A percentile compares a stretch with the other conserved stretches of the same genome.
Conservation (phyloP, 2,797 vertebrate species). For the Channa striata region DNA sequence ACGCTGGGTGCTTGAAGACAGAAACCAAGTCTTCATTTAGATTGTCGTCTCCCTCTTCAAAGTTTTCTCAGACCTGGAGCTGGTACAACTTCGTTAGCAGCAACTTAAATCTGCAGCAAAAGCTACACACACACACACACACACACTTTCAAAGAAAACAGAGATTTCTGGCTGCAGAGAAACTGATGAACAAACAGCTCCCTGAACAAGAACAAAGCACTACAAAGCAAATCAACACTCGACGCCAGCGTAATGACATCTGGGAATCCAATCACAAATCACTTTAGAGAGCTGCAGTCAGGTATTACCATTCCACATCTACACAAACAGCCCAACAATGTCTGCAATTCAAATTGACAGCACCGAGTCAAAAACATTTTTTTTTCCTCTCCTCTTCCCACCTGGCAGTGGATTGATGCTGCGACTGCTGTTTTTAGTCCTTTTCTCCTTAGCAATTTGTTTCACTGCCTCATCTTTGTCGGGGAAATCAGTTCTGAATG, state of each 20-base stretch:
- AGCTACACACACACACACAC: background rate
- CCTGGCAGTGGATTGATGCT: constrained; percentile 32
- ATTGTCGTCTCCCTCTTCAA: constrained; percentile 22
- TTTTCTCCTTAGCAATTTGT: constrained; percentile 25
- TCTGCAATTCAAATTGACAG: constrained; percentile 43
- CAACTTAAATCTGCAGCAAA: constrained; percentile 22
- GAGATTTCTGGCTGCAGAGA: constrained; percentile 42
- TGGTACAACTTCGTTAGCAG: constrained; percentile 25
- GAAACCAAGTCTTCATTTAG: constrained; percentile 3
- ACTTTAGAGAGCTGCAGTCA: constrained; percentile 56
- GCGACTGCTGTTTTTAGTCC: constrained; percentile 47
- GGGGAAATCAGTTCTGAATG: background rate
- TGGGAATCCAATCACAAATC: constrained; percentile 66
- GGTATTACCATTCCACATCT: constrained; percentile 35
- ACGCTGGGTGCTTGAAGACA: constrained; percentile 8
- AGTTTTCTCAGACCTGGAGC: constrained; percentile 37
- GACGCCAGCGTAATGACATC: constrained; percentile 53
- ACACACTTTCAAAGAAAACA: constrained; percentile 10
- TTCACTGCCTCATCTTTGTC: constrained; percentile 24
- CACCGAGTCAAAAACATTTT: constrained; percentile 11
- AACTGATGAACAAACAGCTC: constrained; percentile 40
- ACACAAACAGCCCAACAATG: constrained; percentile 31
- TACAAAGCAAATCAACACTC: constrained; percentile 59
- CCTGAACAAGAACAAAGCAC: constrained; percentile 59
- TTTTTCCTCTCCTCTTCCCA: constrained; percentile 21